A percentile compares a stretch with the other conserved stretches of the same genome.
Conservation (phyloP, 2,797 vertebrate species). For the Typhlichthys eigenmanni region DNA sequence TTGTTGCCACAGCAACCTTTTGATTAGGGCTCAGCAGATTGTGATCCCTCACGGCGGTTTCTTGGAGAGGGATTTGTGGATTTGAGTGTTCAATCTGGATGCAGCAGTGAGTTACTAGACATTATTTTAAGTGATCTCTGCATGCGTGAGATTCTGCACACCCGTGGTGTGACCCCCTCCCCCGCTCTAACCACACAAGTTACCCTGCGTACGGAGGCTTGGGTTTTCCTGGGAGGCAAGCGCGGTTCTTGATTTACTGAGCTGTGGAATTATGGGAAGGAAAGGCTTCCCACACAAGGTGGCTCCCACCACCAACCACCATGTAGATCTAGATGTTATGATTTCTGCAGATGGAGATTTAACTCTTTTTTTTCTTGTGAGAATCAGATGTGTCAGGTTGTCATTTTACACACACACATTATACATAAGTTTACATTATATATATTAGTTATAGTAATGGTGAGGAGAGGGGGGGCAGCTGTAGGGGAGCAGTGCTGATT, state of each 20-base stretch:
- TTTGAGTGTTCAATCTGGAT: constrained; percentile 46
- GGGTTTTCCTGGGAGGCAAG: constrained; percentile 44
- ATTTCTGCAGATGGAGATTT: constrained; percentile 47
- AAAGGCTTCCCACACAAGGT: constrained; percentile 51
- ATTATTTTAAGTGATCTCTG: constrained; percentile 60
- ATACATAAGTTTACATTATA: too few relatives aligned
- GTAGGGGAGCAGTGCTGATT: too few relatives aligned
- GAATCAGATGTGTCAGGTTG: not conserved
- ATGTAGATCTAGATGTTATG: constrained; percentile 46
- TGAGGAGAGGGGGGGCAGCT: too few relatives aligned
- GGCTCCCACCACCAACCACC: constrained; percentile 47
- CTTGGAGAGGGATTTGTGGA: constrained; percentile 62
- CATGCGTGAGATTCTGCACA: constrained; percentile 34
- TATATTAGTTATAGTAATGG: too few relatives aligned
- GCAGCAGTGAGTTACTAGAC: constrained; percentile 58
- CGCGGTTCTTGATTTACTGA: constrained; percentile 59
- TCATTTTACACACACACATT: too few relatives aligned
- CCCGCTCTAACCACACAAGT: constrained; percentile 29
- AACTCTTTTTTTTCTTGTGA: constrained; percentile 36
- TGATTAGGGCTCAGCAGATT: constrained; percentile 63
- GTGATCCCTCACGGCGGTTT: constrained; percentile 57
- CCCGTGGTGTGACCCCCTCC: constrained; percentile 35
- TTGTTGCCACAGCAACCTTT: constrained; percentile 60
- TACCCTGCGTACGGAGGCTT: constrained; percentile 48
- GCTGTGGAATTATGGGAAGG: constrained; percentile 58